phyloP scores from a whole-genome alignment of 2,888 invertebrate genomes.

The Apamea sordens region DNA sequence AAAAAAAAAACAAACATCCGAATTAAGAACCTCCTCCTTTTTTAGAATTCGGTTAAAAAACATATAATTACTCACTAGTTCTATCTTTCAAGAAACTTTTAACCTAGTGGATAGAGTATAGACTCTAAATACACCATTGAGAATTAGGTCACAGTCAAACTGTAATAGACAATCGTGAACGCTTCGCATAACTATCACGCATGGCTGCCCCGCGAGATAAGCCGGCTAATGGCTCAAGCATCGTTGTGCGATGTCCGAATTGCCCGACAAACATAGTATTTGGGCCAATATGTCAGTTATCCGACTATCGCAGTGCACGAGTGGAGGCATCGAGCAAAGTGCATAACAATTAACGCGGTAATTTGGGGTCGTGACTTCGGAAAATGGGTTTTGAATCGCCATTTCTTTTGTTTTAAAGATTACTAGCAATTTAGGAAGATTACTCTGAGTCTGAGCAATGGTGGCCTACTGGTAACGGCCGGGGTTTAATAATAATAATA shows the following conservation, averaged over 20 bases:
- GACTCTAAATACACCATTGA: not conserved
- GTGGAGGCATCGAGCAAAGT: not conserved
- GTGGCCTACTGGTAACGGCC: no score
- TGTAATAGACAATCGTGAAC: not conserved
- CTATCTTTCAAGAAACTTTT: no score
- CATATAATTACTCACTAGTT: no score
- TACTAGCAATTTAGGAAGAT: not conserved
- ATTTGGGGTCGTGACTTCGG: not conserved
- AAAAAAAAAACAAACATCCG: no score
- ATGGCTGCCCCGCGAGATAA: slow-evolving; percentile 46
- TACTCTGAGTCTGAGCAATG: no score
- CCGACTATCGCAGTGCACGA: not conserved
- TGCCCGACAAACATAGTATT: slow-evolving; percentile 14
- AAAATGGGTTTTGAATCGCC: not conserved
- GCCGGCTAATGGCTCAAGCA: slow-evolving; percentile 22
- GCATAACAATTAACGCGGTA: no score
- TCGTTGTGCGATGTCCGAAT: slow-evolving; percentile 15
- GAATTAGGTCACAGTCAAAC: slow-evolving; percentile 2
- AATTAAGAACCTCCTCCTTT: no score
- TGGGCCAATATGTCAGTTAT: not conserved
- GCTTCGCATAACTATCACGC: slow-evolving; percentile 3
- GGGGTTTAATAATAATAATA: no score
- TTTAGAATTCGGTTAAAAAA: no score
- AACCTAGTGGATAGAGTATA: no score
- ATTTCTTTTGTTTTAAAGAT: not conserved